Conservation (phyloP, 2,113 vertebrate species). For the Zosterops borbonicus region DNA sequence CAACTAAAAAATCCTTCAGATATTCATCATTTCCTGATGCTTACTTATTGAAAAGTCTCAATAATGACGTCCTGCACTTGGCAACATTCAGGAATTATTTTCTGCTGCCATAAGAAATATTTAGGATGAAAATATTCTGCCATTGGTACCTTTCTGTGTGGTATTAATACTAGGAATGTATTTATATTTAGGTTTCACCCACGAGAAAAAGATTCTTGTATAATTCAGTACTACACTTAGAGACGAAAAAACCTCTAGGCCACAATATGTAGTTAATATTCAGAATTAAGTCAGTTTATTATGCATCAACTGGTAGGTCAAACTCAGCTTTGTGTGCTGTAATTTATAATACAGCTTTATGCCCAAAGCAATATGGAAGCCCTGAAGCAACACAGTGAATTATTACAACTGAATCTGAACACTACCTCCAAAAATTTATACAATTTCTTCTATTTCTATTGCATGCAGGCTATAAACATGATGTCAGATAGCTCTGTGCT, state of each 20-base stretch:
- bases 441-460: conserved; percentile 29
- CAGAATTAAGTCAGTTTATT: conserved; percentile 83
- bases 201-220: conserved; percentile 79
- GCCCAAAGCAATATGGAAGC: conserved; percentile 86
- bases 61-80: conserved; percentile 49
- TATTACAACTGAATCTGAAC: conserved; percentile 72
- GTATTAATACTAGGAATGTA: conserved; percentile 71
- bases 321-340: conserved; percentile 91
- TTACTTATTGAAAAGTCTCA: conserved; percentile 43
- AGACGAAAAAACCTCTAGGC: conserved; percentile 85
- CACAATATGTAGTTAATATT: conserved; percentile 86
- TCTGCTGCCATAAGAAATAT: conserved; percentile 58
- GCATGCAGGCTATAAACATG: conserved; percentile 60
- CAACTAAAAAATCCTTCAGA: background rate
- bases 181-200: conserved; percentile 80
- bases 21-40: background rate
- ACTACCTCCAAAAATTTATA: conserved; percentile 60
- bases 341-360: conserved; percentile 92
- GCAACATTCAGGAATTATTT: conserved; percentile 61
- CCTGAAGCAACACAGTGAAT: conserved; percentile 75
- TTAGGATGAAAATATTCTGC: conserved; percentile 74
- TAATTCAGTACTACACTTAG: conserved; percentile 85
- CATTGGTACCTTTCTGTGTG: conserved; percentile 62
- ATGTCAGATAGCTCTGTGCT: conserved; percentile 49
- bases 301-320: conserved; percentile 93